Conservation (phyloP, 2,888 invertebrate species). For the Catocala nupta region DNA sequence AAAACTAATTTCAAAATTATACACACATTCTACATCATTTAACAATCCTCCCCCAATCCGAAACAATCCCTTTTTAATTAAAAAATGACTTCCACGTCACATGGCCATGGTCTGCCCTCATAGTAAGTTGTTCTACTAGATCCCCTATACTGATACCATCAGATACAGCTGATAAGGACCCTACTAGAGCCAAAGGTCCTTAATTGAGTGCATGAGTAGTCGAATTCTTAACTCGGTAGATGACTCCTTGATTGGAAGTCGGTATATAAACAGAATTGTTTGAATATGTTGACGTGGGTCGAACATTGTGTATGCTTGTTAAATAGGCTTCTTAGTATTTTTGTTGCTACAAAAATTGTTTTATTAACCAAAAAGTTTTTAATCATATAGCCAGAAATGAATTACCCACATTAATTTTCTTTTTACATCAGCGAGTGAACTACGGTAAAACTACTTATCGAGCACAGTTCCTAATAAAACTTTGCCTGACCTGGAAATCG, state of each 20-base stretch:
- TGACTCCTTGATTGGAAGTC: slow-evolving; percentile 57
- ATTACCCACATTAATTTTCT: no score
- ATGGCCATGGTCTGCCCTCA: slow-evolving; percentile 12
- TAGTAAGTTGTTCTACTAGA: slow-evolving; percentile 21
- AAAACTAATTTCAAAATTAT: slow-evolving; percentile 5
- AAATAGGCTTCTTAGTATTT: no score
- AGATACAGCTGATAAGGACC: slow-evolving; percentile 62
- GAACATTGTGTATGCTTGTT: neutral
- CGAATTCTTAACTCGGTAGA: slow-evolving; percentile 56
- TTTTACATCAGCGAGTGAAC: no score
- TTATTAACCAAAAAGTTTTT: no score
- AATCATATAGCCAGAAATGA: no score
- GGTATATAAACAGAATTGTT: slow-evolving; percentile 48
- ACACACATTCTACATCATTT: slow-evolving; percentile 13
- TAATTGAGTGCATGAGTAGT: slow-evolving; percentile 69
- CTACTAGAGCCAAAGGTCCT: slow-evolving; percentile 28
- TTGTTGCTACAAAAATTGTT: no score
- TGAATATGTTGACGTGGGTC: slow-evolving; percentile 23
- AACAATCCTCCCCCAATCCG: slow-evolving; percentile 14
- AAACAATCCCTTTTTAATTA: slow-evolving; percentile 23
- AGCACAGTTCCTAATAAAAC: no score
- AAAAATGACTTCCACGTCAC: slow-evolving; percentile 17
- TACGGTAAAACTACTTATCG: no score
- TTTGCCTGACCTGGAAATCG: no score
- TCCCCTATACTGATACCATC: slow-evolving; percentile 13